Conservation (phyloP, 2,888 invertebrate genomes). For the Eupithecia subfuscata region DNA sequence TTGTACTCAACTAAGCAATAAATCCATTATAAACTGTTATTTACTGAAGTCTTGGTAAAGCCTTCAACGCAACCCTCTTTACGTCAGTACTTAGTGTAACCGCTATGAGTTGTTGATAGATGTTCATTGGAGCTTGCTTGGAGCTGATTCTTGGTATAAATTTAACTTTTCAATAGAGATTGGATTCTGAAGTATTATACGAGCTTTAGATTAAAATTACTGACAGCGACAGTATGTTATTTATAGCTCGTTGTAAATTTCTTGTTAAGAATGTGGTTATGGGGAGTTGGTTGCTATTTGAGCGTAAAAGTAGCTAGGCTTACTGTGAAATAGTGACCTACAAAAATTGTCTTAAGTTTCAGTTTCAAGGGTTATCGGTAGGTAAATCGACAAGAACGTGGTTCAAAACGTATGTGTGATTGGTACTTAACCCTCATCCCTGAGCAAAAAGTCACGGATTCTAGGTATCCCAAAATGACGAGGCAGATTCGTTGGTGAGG, state of each 20-base stretch:
- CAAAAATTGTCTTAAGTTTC: neutral
- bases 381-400: neutral
- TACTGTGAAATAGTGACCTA: neutral
- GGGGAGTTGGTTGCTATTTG: neutral
- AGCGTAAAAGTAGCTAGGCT: neutral
- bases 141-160: constrained; percentile 51
- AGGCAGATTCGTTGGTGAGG: no score
- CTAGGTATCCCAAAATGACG: no score
- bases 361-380: neutral
- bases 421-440: neutral
- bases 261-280: neutral
- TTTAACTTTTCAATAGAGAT: neutral
- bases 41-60: constrained; percentile 5
- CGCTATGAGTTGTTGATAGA: constrained; percentile 46
- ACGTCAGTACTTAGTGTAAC: constrained; percentile 30
- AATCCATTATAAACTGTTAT: constrained; percentile 4
- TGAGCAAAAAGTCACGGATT: no score
- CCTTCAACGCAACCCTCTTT: constrained; percentile 18
- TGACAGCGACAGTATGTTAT: neutral
- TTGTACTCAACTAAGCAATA: neutral
- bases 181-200: neutral
- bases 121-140: constrained; percentile 47
- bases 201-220: neutral
- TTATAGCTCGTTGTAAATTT: neutral
- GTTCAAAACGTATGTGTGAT: neutral